Conservation (phyloP, 1,140 invertebrate genomes). For the Pomacea maculata region DNA sequence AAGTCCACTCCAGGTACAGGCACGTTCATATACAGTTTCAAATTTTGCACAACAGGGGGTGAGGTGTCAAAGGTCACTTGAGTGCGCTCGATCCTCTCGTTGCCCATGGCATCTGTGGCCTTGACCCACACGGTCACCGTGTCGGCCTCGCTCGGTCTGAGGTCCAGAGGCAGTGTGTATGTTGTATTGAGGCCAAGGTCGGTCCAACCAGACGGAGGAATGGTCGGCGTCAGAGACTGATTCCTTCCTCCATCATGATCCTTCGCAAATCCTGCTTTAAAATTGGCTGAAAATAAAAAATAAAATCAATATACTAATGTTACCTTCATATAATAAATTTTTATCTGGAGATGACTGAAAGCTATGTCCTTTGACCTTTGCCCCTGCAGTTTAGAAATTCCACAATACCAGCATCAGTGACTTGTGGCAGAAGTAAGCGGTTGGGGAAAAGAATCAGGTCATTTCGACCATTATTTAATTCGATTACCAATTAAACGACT, state of each 20-base stretch:
- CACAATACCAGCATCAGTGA: too few species aligned
- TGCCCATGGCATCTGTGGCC: slow-evolving; percentile 33
- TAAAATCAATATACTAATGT: too few species aligned
- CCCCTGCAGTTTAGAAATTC: too few species aligned
- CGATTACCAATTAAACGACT: too few species aligned
- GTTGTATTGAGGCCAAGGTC: not conserved
- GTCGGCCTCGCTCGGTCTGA: slow-evolving; percentile 13
- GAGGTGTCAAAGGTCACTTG: slow-evolving; percentile 30
- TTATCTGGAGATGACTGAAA: too few species aligned
- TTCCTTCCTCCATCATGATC: not conserved
- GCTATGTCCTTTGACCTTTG: too few species aligned
- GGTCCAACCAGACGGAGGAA: not conserved
- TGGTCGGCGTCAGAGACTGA: not conserved
- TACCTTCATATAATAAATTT: too few species aligned
- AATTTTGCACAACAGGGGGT: not conserved
- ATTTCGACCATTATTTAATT: too few species aligned
- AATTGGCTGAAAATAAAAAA: slow-evolving; percentile 13
- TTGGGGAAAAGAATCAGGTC: too few species aligned
- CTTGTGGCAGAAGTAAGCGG: too few species aligned
- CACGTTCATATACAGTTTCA: slow-evolving; percentile 12
- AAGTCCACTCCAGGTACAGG: not conserved
- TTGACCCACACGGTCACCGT: slow-evolving; percentile 32
- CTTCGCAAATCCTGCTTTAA: slow-evolving; percentile 1
- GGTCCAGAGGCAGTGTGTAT: not conserved
- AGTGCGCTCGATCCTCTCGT: slow-evolving; percentile 21